Percentiles rank a stretch among this genome's conserved stretches.
These are phyloP conservation scores for Lasius fuliginosus DNA, from an alignment of 2,888 invertebrate genomes.

Conservation along the genomic window DNA sequence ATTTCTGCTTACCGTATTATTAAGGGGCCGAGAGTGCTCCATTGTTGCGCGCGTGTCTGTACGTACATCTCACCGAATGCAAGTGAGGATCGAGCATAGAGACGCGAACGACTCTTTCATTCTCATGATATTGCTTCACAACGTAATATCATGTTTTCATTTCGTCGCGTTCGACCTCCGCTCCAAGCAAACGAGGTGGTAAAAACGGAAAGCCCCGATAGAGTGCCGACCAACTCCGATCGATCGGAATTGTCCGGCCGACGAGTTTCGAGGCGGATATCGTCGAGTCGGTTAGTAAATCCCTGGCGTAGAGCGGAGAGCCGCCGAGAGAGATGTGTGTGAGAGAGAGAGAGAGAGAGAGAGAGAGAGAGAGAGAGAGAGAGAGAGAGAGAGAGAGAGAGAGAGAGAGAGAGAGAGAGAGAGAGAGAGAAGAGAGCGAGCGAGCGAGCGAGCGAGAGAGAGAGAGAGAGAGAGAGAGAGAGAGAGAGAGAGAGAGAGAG, in stretches of 20 bases:
- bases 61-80: neutral
- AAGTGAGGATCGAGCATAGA: neutral
- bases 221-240: neutral
- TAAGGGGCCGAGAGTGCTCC: neutral
- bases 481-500: neutral
- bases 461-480: neutral
- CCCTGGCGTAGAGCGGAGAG: neutral
- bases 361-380: neutral
- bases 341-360: conserved; percentile 37
- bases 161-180: no score
- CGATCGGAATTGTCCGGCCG: neutral
- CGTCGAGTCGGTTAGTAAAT: conserved; percentile 82
- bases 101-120: neutral
- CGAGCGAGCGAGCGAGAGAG: no score
- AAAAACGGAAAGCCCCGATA: no score
- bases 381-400: neutral
- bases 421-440: conserved; percentile 50
- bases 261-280: conserved; percentile 72
- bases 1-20: neutral
- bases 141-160: neutral
- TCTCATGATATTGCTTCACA: neutral
- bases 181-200: no score
- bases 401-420: neutral
- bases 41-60: neutral
- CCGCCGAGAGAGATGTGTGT: conserved; percentile 57